Percentiles rank a stretch among this genome's conserved stretches.
These are phyloP conservation scores for Limnephilus rhombicus DNA, from an alignment of 2,888 invertebrate species.

Conservation along the genomic window DNA sequence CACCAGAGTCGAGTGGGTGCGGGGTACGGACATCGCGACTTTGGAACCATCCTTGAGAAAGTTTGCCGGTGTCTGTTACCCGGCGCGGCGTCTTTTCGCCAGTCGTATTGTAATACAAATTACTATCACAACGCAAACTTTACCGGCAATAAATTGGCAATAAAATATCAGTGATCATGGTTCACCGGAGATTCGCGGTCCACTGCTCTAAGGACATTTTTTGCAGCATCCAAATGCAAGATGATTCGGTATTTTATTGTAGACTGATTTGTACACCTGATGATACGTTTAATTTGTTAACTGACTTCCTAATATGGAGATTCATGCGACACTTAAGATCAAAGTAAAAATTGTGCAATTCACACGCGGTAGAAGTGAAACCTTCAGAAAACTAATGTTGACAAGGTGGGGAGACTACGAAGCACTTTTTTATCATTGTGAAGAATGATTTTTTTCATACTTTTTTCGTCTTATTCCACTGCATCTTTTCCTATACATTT, in stretches of 20 bases:
- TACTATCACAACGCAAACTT: background rate
- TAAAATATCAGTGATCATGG: background rate
- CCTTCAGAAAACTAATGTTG: no score
- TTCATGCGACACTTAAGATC: no score
- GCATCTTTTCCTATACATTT: no score
- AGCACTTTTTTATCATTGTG: no score
- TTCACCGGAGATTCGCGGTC: background rate
- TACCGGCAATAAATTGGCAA: background rate
- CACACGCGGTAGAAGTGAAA: no score
- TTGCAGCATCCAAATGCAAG: background rate
- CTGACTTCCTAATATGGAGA: no score
- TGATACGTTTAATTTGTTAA: background rate
- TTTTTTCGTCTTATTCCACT: no score
- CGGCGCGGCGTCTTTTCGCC: background rate
- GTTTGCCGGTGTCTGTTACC: background rate
- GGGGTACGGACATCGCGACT: background rate
- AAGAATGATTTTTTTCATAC: no score
- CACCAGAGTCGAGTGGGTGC: background rate
- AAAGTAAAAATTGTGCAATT: no score
- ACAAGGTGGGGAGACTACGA: no score
- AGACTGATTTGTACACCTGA: background rate
- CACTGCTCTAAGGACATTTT: background rate
- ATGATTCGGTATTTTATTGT: background rate
- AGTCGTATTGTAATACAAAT: background rate
- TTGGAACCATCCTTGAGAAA: background rate